Evolutionary conservation across 2,113 vertebrate genomes (phyloP), one percentile per base, ranked within the genome.

Genomic region (Tachuris rubrigastra): DNA sequence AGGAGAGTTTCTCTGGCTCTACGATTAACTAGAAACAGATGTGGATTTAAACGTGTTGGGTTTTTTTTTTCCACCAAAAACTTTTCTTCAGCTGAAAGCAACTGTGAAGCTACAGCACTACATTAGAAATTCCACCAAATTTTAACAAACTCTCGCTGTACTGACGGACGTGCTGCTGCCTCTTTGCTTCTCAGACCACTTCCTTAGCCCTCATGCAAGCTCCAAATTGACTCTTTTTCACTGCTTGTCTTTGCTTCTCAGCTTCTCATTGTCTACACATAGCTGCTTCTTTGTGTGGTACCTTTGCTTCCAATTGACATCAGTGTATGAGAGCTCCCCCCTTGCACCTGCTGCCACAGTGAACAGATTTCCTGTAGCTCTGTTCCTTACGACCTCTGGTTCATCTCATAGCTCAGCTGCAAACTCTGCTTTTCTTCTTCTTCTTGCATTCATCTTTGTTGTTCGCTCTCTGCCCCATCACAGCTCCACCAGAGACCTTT

Each of bases 351-450:
- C 95, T 89, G 88, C 90, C 52, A 31, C 14, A 72, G 47, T 60
- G 90, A 95, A 82, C 69, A 89, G 93, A 96, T 90, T 96, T 96
- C 73, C 92, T 96, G 93, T 89, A 75, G 47, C 72, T 90, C 82
- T 94, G 85, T 78, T 83, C 49, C 66, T 78, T 74, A 50, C 0
- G 7, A 85, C 80, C 80, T 73, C 90, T 87, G 41, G 50, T 86
- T 90, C 6, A 0, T 72, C 90, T 90, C 79, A 58, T 22, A 87
- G 90, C 91, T 95, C 93, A 96, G 87, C 92, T 92, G 83, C 88
- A 89, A 89, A n/a, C 28, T 50, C 92, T 60, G 68, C 52, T 91
- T 94, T 89, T 93, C 71, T 46, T 85, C 74, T 44, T 85, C 84
- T 67, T 63, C 68, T 82, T 90, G 44, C 41, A 84, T 95, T 94